Evolutionary conservation across 2,888 invertebrate species (phyloP).

Genomic region (Ochropleura plecta): DNA sequence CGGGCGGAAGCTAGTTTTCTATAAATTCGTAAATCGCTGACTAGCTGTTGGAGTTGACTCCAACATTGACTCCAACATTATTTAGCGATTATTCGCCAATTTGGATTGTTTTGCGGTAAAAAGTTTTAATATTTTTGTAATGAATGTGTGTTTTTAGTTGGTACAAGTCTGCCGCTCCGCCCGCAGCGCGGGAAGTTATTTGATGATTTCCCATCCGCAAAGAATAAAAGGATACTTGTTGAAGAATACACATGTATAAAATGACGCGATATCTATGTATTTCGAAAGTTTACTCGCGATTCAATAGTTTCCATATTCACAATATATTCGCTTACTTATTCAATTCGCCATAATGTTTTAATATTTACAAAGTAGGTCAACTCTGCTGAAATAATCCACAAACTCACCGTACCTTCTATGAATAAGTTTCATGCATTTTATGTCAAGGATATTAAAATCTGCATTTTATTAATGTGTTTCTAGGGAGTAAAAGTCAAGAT

Average conservation of each 20-base stretch:
- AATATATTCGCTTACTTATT: constrained; percentile 21
- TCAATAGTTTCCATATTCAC: constrained; percentile 33
- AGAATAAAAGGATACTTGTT: too few relatives aligned
- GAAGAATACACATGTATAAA: not conserved
- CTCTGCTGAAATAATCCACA: not conserved
- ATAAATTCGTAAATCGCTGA: constrained; percentile 34
- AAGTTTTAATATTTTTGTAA: constrained; percentile 5
- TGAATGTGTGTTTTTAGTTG: constrained; percentile 3
- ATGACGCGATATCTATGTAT: constrained; percentile 11
- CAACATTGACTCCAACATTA: constrained; percentile 25
- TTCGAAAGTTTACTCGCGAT: constrained; percentile 26
- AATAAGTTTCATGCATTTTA: constrained; percentile 1
- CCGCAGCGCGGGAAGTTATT: too few relatives aligned
- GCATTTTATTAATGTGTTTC: constrained; percentile 2
- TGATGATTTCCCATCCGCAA: too few relatives aligned
- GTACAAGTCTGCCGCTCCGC: too few relatives aligned
- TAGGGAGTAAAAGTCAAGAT: constrained; percentile 12
- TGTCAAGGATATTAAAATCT: constrained; percentile 24
- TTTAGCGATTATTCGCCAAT: constrained; percentile 39
- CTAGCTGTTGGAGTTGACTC: too few relatives aligned
- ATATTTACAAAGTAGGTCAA: constrained; percentile 15
- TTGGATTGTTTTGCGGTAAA: constrained; percentile 10
- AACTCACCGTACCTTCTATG: not conserved
- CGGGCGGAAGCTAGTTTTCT: too few relatives aligned
- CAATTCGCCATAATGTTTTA: constrained; percentile 26